phyloP scores from a whole-genome alignment of 2,888 invertebrate genomes.

The Bellardia pandia region DNA sequence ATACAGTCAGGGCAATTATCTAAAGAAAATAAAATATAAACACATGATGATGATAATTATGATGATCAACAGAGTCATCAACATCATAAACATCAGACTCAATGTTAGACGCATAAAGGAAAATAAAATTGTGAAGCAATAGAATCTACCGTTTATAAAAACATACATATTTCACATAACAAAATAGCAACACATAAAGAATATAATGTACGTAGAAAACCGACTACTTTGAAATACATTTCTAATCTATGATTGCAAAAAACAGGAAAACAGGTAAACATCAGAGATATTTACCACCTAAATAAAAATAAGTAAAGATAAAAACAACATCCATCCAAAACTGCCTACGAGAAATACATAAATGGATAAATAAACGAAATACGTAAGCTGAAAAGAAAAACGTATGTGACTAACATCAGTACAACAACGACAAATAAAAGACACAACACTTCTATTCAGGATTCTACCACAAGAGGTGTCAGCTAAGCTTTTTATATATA shows the following conservation, averaged over 20 bases:
- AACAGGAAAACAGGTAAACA: constrained; percentile 44
- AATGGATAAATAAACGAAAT: constrained; percentile 17
- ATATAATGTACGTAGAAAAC: background rate
- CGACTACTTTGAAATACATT: constrained; percentile 22
- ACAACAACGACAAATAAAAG: background rate
- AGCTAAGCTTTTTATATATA: background rate
- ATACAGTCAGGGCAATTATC: constrained; percentile 54
- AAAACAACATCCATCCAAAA: background rate
- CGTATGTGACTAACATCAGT: background rate
- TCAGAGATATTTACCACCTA: constrained; percentile 45
- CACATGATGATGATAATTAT: constrained; percentile 4
- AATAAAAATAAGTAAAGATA: constrained; percentile 18
- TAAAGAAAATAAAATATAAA: constrained; percentile 52
- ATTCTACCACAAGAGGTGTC: background rate
- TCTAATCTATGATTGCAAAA: constrained; percentile 23
- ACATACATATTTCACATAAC: background rate
- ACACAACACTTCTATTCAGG: background rate
- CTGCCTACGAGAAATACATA: background rate
- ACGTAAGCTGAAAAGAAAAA: constrained; percentile 23
- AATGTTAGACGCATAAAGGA: background rate
- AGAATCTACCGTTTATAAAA: background rate
- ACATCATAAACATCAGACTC: background rate
- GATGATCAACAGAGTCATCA: background rate
- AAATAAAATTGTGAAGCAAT: constrained; percentile 20
- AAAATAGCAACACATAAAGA: constrained; percentile 18